Evolutionary conservation across 1,140 invertebrate species (phyloP).

Genomic region (Conus betulinus): DNA sequence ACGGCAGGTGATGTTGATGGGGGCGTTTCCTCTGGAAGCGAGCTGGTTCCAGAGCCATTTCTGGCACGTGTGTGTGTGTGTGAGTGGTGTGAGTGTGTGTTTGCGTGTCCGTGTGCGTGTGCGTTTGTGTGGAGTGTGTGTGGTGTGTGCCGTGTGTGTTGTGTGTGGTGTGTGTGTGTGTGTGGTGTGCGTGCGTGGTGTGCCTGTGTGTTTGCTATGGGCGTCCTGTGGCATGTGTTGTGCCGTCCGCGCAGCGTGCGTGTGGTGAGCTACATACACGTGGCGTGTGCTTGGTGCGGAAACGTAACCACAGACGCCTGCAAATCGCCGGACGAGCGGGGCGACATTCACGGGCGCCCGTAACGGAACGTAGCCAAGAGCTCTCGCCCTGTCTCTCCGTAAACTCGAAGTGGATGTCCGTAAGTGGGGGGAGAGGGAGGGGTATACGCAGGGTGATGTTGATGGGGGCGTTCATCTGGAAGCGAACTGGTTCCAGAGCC

Average conservation of each 20-base stretch:
- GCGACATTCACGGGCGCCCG: not conserved
- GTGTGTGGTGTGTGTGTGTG: too few relatives aligned
- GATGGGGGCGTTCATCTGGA: not conserved
- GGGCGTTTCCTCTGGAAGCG: not conserved
- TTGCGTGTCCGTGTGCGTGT: too few relatives aligned
- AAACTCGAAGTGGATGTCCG: not conserved
- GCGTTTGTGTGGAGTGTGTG: too few relatives aligned
- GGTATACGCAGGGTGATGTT: conserved; percentile 3
- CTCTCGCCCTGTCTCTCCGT: not conserved
- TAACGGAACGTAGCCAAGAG: not conserved
- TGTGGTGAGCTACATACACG: too few relatives aligned
- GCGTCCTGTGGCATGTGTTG: too few relatives aligned
- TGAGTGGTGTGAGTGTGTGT: too few relatives aligned
- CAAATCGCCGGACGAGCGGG: not conserved
- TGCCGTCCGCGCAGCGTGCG: too few relatives aligned
- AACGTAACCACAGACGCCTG: not conserved
- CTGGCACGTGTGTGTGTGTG: too few relatives aligned
- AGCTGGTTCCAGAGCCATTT: not conserved
- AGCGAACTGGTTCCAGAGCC: not conserved
- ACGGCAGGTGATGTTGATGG: not conserved
- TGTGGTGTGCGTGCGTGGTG: too few relatives aligned
- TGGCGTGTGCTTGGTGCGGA: too few relatives aligned
- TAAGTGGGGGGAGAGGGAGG: not conserved
- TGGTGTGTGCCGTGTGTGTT: too few relatives aligned
- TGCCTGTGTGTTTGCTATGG: too few relatives aligned